Base-by-base conservation (phyloP, 2,113 vertebrate genomes). In the Ascaphus truei region DNA sequence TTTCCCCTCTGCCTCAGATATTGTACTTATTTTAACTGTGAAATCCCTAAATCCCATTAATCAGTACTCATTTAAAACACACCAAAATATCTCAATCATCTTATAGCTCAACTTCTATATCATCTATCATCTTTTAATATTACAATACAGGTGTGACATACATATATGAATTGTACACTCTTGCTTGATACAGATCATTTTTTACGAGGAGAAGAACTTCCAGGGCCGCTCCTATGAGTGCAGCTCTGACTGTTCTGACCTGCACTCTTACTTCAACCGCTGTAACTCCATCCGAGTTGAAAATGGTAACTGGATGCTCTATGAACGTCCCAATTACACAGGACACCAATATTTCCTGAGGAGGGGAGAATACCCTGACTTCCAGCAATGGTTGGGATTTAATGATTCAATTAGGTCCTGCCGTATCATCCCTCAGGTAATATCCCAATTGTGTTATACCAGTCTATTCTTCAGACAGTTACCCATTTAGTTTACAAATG, bases 401-500 rank as follows among this genome's bases (percentile, higher is more conserved):
- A 76, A 11, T 0, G 95, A 98, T 75, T 88, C 89, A 60, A 81
- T 98, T 16, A 84, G 93, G 80, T 98, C 95, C 75, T 95, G 96
- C 92, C 94, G 92, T 76, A 82, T 89, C 22, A 73, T 90, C 59
- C 88, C 84, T 27, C 76, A 89, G 55, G 89, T 92, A 72, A 82
- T 22, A 48, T 6, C n/a, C 2, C n/a, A n/a, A n/a, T n/a, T n/a
- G n/a, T n/a, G n/a, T n/a, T n/a, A n/a, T n/a, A n/a, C n/a, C n/a
- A n/a, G n/a, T n/a, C n/a, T n/a, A n/a, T n/a, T n/a, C n/a, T n/a
- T n/a, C n/a, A n/a, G n/a, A n/a, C n/a, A n/a, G n/a, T n/a, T n/a
- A n/a, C n/a, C n/a, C n/a, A n/a, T n/a, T n/a, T n/a, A n/a, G n/a
- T n/a, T n/a, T n/a, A n/a, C n/a, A n/a, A n/a, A n/a, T n/a, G n/a